Conservation (phyloP, 2,797 vertebrate genomes). For the Tamandua tetradactyla region DNA sequence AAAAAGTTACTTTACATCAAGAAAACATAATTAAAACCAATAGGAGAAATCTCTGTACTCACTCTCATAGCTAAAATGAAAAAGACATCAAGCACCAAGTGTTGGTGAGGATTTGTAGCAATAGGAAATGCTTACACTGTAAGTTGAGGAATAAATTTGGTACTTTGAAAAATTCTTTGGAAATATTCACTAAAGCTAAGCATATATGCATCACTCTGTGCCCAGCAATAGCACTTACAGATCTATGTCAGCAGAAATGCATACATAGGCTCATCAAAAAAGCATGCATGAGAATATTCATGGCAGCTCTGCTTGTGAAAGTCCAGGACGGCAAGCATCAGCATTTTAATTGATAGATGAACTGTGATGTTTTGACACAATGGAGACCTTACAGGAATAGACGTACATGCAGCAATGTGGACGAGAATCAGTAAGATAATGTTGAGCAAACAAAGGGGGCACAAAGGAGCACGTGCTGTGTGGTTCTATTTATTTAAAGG, state of each 20-base stretch:
- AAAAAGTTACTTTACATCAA: neutral
- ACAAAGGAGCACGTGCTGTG: no score
- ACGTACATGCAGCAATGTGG: no score
- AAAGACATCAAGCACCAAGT: no score
- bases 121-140: no score
- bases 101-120: no score
- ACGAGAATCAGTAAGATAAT: neutral
- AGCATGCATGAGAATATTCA: neutral
- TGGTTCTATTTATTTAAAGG: no score
- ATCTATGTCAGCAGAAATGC: neutral
- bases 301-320: neutral
- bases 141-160: neutral
- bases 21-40: no score
- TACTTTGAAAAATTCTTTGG: no score
- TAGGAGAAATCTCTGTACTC: no score
- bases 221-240: neutral
- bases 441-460: neutral
- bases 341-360: neutral
- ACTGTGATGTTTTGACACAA: neutral
- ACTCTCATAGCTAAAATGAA: no score
- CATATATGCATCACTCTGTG: neutral
- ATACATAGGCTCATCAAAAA: neutral
- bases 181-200: neutral
- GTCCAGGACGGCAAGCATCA: neutral
- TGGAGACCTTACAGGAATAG: rapidly evolving